Percentiles rank a stretch among this genome's conserved stretches.
Conservation (phyloP, 2,113 vertebrate genomes). For the Python bivittatus region DNA sequence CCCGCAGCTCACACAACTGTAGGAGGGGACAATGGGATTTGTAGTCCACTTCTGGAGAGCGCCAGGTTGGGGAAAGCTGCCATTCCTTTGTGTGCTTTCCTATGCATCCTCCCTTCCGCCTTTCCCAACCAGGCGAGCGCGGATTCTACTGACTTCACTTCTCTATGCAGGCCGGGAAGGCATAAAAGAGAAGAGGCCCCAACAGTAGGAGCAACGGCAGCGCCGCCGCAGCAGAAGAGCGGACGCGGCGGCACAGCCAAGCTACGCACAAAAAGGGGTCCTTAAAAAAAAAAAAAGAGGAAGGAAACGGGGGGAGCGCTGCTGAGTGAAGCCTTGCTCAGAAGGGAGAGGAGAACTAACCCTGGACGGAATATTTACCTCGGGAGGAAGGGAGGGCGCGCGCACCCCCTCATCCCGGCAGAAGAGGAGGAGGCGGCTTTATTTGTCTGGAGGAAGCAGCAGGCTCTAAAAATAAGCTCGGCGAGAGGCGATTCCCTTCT, state of each 20-base stretch:
- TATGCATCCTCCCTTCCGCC: background rate
- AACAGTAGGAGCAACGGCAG: background rate
- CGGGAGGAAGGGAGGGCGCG: background rate
- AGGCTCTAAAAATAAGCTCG: background rate
- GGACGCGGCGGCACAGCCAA: background rate
- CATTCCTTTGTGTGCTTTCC: conserved; percentile 20
- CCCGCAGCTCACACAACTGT: background rate
- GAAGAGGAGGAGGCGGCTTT: background rate
- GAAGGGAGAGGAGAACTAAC: background rate
- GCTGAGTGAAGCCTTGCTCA: background rate
- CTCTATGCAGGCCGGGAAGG: background rate
- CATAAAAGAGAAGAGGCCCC: background rate
- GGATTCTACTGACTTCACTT: background rate
- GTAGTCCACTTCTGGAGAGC: background rate
- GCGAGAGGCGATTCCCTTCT: background rate
- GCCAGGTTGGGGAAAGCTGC: background rate
- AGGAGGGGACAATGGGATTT: background rate
- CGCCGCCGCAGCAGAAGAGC: background rate
- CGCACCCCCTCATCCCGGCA: background rate
- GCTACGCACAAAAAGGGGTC: background rate
- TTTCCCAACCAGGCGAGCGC: background rate
- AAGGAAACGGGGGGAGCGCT: background rate
- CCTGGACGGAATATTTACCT: background rate
- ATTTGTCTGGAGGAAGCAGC: background rate
- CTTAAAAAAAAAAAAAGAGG: background rate